Evolutionary conservation across 1,140 invertebrate genomes (phyloP).

Genomic region (Bombus pyrosoma): DNA sequence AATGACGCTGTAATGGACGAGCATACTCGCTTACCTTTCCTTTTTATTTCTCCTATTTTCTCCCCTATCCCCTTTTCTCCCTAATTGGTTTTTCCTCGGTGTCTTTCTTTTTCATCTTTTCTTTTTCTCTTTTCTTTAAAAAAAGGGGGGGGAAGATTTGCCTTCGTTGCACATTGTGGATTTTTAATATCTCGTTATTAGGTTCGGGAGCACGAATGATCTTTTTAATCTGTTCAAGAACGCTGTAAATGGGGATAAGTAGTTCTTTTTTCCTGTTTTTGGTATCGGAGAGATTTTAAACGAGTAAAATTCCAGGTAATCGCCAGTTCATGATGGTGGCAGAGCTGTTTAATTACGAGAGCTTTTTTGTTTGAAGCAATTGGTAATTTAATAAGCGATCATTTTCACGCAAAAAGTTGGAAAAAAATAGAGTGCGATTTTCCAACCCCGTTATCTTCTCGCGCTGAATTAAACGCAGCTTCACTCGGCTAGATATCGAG

Average conservation of each 20-base stretch:
- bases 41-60: not conserved
- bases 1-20: constrained; percentile 18
- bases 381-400: constrained; percentile 1
- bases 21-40: not conserved
- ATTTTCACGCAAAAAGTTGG: not conserved
- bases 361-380: not conserved
- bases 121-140: not conserved
- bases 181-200: constrained; percentile 3
- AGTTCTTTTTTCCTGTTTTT: not conserved
- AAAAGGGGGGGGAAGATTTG: fast-evolving
- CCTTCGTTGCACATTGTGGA: not conserved
- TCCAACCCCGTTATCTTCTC: not conserved
- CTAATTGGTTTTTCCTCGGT: not conserved
- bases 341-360: not conserved
- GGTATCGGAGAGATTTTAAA: not conserved
- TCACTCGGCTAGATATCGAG: not conserved
- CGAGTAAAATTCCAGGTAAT: not conserved
- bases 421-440: not conserved
- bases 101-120: not conserved
- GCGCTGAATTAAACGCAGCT: not conserved
- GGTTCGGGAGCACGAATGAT: not conserved
- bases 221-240: not conserved
- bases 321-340: not conserved
- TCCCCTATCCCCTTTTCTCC: not conserved
- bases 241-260: not conserved